Percentiles rank a stretch among this genome's conserved stretches.
These are phyloP conservation scores for Hypomecis punctinalis DNA, from an alignment of 2,888 invertebrate species.

Conservation along the genomic window DNA sequence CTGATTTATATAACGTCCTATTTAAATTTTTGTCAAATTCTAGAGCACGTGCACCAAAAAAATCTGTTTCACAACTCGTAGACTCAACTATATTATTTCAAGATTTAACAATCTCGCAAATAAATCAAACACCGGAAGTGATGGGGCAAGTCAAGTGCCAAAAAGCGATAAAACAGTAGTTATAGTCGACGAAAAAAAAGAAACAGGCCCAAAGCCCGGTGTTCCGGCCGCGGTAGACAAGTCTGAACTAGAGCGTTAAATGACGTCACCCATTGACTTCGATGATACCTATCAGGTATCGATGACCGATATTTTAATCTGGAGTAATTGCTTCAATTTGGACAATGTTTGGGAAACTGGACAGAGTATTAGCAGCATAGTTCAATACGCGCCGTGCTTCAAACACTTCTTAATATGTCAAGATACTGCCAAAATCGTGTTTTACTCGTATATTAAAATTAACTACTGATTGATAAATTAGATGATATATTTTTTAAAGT, in stretches of 20 bases:
- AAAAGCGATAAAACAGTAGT: constrained; percentile 57
- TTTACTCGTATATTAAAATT: too few relatives aligned
- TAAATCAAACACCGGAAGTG: constrained; percentile 47
- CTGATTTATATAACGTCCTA: constrained; percentile 35
- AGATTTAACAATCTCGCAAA: constrained; percentile 40
- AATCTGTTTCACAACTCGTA: constrained; percentile 37
- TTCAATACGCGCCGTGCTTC: not conserved
- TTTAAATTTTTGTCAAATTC: constrained; percentile 34
- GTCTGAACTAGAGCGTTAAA: constrained; percentile 73
- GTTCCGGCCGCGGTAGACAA: constrained; percentile 52
- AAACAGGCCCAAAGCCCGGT: constrained; percentile 25
- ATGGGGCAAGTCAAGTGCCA: constrained; percentile 53
- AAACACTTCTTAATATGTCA: not conserved
- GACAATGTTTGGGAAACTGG: constrained; percentile 15
- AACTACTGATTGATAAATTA: too few relatives aligned
- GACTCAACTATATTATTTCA: constrained; percentile 28
- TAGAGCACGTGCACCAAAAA: constrained; percentile 33
- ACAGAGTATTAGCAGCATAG: not conserved
- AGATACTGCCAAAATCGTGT: too few relatives aligned
- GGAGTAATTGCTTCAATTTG: constrained; percentile 21
- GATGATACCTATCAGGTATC: constrained; percentile 50
- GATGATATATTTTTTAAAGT: too few relatives aligned
- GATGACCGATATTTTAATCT: constrained; percentile 39
- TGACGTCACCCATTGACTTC: constrained; percentile 66
- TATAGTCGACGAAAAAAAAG: constrained; percentile 34